Percentiles rank a stretch among this genome's conserved stretches.
Conservation (phyloP, 23 tunicate species). For the Trididemnum miniatum region DNA sequence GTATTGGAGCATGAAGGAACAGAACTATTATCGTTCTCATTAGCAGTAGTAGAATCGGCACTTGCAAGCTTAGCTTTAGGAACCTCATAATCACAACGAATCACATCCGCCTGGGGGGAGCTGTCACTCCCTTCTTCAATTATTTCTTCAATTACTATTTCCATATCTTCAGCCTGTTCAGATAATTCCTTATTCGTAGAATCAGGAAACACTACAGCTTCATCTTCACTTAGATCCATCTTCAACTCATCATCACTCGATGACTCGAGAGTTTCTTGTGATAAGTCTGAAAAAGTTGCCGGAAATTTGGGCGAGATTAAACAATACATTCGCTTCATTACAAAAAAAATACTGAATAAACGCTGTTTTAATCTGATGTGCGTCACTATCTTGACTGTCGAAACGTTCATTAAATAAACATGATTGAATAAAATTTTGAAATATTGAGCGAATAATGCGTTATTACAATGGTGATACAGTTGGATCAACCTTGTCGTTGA, state of each 20-base stretch:
- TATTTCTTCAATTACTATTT: background rate
- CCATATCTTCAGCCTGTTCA: background rate
- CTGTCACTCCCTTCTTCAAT: background rate
- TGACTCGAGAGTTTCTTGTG: background rate
- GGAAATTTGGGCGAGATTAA: no score
- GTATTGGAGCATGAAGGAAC: background rate
- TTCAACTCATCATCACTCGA: constrained; percentile 14
- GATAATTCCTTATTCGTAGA: constrained; percentile 8
- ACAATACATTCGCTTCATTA: no score
- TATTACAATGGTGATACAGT: no score
- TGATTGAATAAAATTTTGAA: no score
- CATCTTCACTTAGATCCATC: constrained; percentile 25
- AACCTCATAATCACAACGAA: background rate
- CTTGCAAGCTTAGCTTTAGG: background rate
- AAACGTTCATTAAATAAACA: no score
- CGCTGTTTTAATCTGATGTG: no score
- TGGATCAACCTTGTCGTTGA: no score
- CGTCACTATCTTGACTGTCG: no score
- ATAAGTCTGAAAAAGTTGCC: background rate
- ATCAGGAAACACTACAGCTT: constrained; percentile 6
- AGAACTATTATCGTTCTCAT: background rate
- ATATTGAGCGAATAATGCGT: no score
- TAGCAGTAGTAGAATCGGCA: background rate
- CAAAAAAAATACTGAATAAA: no score
- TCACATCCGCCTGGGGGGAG: background rate